A percentile compares a stretch with the other conserved stretches of the same genome.
Evolutionary conservation across 2,113 vertebrate genomes (phyloP).

Genomic region (Lates calcarifer): DNA sequence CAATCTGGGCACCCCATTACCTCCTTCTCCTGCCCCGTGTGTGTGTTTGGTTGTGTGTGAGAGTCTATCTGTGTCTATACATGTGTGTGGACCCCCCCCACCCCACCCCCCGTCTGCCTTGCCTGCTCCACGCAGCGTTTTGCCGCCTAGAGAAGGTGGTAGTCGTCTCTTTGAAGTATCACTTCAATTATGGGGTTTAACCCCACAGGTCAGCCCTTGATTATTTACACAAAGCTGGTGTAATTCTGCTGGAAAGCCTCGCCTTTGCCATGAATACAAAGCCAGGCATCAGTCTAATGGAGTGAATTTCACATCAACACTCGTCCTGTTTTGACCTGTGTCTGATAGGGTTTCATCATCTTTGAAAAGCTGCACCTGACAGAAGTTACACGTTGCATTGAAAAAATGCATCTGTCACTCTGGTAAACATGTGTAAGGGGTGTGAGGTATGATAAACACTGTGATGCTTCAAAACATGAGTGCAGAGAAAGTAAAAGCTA

Average conservation of each 20-base stretch:
- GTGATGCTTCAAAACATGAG: background rate
- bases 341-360: conserved; percentile 90
- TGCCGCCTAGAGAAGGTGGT: conserved; percentile 89
- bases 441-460: background rate
- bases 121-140: conserved; percentile 84
- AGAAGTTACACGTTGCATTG: conserved; percentile 8
- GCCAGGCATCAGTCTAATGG: conserved; percentile 84
- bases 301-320: conserved; percentile 89
- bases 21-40: conserved; percentile 64
- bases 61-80: conserved; percentile 42
- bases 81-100: conserved; percentile 71
- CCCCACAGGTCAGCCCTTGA: conserved; percentile 96
- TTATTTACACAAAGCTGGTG: conserved; percentile 98
- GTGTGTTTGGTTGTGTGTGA: conserved; percentile 28
- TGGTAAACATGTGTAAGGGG: conserved; percentile 4
- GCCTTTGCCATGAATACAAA: conserved; percentile 91
- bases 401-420: background rate
- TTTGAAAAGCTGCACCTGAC: conserved; percentile 81
- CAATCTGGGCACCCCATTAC: conserved; percentile 78
- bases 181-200: conserved; percentile 99
- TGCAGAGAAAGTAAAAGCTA: conserved; percentile 2
- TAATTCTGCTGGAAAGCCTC: conserved; percentile 94
- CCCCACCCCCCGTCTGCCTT: conserved; percentile 80
- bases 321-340: conserved; percentile 89
- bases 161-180: conserved; percentile 98